These are phyloP conservation scores for Rhyacichthys aspro DNA, from an alignment of 2,797 vertebrate species.

Conservation along the genomic window DNA sequence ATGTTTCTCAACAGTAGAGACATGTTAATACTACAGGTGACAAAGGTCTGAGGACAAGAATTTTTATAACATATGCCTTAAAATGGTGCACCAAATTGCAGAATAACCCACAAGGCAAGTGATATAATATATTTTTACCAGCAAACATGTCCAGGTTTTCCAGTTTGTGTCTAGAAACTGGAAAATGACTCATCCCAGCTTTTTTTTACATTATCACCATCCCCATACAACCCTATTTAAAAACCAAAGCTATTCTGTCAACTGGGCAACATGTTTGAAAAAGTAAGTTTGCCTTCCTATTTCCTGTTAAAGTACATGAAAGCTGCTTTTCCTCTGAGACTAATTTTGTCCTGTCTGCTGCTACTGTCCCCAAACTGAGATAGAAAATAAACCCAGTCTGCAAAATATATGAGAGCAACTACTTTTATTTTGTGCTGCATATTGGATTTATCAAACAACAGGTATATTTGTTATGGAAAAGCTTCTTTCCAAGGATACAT, in stretches of 20 bases:
- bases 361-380: slow-evolving; percentile 22
- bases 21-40: too few species aligned
- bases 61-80: too few species aligned
- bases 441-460: slow-evolving; percentile 41
- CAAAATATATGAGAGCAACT: slow-evolving; percentile 34
- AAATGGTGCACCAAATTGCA: too few species aligned
- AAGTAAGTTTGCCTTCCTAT: slow-evolving; percentile 31
- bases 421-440: slow-evolving; percentile 37
- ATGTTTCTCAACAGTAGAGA: too few species aligned
- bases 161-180: too few species aligned
- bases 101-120: too few species aligned
- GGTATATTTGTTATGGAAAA: slow-evolving; percentile 31
- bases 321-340: slow-evolving; percentile 35
- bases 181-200: slow-evolving; percentile 9
- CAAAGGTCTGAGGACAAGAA: too few species aligned
- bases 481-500: slow-evolving; percentile 10
- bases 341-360: slow-evolving; percentile 46
- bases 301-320: slow-evolving; percentile 41
- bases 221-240: too few species aligned
- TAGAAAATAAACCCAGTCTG: slow-evolving; percentile 25
- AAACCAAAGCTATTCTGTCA: too few species aligned
- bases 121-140: too few species aligned
- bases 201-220: slow-evolving; percentile 2
- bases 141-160: too few species aligned
- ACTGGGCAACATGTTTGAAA: slow-evolving; percentile 25